A percentile compares a stretch with the other conserved stretches of the same genome.
These are phyloP conservation scores for Leptoteleia sp. DNA, from an alignment of 1,140 invertebrate species.

Conservation along the genomic window DNA sequence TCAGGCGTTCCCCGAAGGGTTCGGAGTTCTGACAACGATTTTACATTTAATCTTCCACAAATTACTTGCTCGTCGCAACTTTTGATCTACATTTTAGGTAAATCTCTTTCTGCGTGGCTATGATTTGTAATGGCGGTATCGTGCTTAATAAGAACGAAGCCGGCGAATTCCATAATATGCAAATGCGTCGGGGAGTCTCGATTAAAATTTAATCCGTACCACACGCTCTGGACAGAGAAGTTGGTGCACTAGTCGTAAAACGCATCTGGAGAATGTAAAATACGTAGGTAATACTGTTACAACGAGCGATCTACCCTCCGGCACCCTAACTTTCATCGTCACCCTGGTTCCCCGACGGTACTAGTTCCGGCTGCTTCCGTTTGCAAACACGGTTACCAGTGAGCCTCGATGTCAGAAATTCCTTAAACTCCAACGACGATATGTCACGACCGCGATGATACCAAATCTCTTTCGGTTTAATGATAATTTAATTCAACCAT, in stretches of 20 bases:
- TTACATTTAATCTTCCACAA: constrained; percentile 36
- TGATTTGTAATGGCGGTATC: constrained; percentile 59
- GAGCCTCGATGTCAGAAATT: constrained; percentile 43
- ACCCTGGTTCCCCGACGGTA: constrained; percentile 47
- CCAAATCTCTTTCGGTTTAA: constrained; percentile 38
- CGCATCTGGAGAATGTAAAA: constrained; percentile 76
- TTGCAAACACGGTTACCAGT: constrained; percentile 56
- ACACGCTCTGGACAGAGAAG: constrained; percentile 64
- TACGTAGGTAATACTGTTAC: constrained; percentile 75
- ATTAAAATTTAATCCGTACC: constrained; percentile 74
- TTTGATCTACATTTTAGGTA: constrained; percentile 46
- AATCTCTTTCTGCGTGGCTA: constrained; percentile 43
- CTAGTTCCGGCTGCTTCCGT: constrained; percentile 60
- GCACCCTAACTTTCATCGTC: constrained; percentile 66
- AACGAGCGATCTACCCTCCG: constrained; percentile 68
- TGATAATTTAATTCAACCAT: constrained; percentile 42
- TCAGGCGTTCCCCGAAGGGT: not conserved
- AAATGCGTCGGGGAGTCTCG: constrained; percentile 71
- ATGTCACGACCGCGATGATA: constrained; percentile 35
- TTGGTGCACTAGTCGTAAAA: constrained; percentile 70
- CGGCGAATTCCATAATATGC: constrained; percentile 72
- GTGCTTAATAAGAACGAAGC: constrained; percentile 59
- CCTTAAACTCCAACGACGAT: constrained; percentile 40
- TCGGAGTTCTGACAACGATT: constrained; percentile 9
- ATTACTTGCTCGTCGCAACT: constrained; percentile 36